phyloP scores from a whole-genome alignment of 2,113 vertebrate genomes.

The Atlantisia rogersi region DNA sequence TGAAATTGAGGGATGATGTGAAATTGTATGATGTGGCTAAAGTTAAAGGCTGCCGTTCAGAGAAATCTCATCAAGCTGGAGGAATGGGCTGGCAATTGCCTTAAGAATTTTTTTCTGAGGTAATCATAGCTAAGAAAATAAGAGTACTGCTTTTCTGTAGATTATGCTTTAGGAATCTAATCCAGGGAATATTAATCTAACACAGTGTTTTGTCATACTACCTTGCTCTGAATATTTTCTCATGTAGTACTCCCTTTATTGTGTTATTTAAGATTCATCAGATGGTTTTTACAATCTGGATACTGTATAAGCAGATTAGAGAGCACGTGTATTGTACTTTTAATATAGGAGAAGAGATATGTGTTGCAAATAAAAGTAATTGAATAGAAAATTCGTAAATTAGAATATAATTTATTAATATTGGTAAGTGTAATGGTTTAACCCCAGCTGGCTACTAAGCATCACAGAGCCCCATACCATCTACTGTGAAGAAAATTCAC shows the following conservation, averaged over 20 bases:
- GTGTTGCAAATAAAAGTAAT: background rate
- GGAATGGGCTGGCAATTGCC: background rate
- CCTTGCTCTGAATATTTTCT: background rate
- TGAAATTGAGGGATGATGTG: background rate
- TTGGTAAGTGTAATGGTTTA: background rate
- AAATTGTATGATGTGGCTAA: background rate
- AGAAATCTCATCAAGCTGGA: background rate
- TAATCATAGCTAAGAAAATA: background rate
- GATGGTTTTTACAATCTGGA: background rate
- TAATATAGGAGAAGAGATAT: background rate
- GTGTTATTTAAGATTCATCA: background rate
- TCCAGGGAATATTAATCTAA: background rate
- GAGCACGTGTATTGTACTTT: background rate
- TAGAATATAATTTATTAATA: background rate
- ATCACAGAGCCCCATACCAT: no score
- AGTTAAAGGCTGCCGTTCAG: background rate
- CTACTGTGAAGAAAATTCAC: no score
- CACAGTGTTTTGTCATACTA: background rate
- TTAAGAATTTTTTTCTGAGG: background rate
- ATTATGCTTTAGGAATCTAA: background rate
- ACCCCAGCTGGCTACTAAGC: no score
- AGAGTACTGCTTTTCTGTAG: background rate
- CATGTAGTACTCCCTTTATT: background rate
- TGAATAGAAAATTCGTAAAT: background rate
- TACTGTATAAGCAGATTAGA: background rate